Base-by-base conservation (phyloP, 2,113 vertebrate species). In the Arothron firmamentum region DNA sequence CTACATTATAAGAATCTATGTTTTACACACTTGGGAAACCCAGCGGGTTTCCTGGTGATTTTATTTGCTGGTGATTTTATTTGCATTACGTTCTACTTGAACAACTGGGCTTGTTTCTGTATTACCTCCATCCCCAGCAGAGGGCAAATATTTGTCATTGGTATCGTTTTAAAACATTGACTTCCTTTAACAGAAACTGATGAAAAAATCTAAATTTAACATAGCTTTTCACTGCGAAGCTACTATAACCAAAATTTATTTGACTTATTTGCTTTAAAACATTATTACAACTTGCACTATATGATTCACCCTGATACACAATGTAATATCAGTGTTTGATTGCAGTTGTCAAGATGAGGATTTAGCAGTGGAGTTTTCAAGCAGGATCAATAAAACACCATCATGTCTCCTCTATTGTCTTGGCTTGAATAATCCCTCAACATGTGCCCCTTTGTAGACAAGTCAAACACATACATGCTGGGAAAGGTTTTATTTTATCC, bases 321-420 rank as follows among this genome's bases (percentile, higher is more conserved):
- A 58, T 59, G 62, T 70, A 72, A 65, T 57, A 57, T 68, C 57
- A 60, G 60, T 51, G 53, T 67, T 85, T 78, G 70, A 58, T 83
- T 74, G 69, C 47, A 59, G 66, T 6, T 73, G 70, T 75, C 84
- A 67, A 60, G 59, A 66, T 51, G 71, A 62, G 59, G 74, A 65
- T 81, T 87, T 73, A 73, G 55, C 57, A 48, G 50, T 31, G 46
- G 31, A 54, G 13, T 59, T 70, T 41, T 75, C 55, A 67, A 55
- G 16, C 46, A 53, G 18, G 65, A 82, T 88, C 84, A 70, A 82
- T 82, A 62, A 48, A 53, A 18, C 65, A 70, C 72, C 46, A 71
- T 76, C 72, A 68, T 20, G 34, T 52, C 75, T 74, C 11, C 70
- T 59, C 65, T 59, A 17, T 69, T 47, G 23, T 54, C 67, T 73